phyloP scores from a whole-genome alignment of 1,140 invertebrate genomes.

The Drosophila santomea region DNA sequence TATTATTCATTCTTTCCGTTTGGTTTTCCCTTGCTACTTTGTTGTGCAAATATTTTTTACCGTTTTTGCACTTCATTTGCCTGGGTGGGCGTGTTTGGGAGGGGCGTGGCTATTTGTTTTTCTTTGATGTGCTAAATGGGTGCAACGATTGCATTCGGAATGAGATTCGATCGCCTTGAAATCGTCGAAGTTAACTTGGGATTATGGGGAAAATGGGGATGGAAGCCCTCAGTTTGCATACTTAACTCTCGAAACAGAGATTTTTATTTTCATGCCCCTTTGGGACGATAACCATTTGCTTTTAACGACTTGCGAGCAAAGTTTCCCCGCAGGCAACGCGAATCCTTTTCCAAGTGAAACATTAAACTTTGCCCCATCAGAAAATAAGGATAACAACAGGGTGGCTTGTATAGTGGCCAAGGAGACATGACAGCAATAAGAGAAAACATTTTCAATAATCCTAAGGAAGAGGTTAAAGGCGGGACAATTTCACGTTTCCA shows the following conservation, averaged over 20 bases:
- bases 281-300: slow-evolving; percentile 41
- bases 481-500: background rate
- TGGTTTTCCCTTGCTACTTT: slow-evolving; percentile 44
- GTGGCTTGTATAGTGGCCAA: slow-evolving; percentile 29
- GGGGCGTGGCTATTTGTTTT: slow-evolving; percentile 18
- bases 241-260: slow-evolving; percentile 5
- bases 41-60: slow-evolving; percentile 54
- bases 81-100: slow-evolving; percentile 1
- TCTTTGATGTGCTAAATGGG: slow-evolving; percentile 43
- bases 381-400: slow-evolving; percentile 22
- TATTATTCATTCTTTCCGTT: slow-evolving; percentile 31
- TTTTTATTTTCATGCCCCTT: background rate
- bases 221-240: slow-evolving; percentile 1
- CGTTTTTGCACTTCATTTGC: slow-evolving; percentile 48
- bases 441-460: slow-evolving; percentile 43
- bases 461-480: slow-evolving; percentile 14
- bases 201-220: background rate
- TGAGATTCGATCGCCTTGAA: slow-evolving; percentile 32
- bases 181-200: slow-evolving; percentile 5
- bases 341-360: slow-evolving; percentile 36
- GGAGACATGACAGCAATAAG: slow-evolving; percentile 35
- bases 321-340: slow-evolving; percentile 25
- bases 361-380: slow-evolving; percentile 47
- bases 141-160: slow-evolving; percentile 50
- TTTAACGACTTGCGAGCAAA: slow-evolving; percentile 43